Percentiles rank a stretch among this genome's conserved stretches.
Conservation (phyloP, 2,888 invertebrate genomes). For the Heliconius sara region DNA sequence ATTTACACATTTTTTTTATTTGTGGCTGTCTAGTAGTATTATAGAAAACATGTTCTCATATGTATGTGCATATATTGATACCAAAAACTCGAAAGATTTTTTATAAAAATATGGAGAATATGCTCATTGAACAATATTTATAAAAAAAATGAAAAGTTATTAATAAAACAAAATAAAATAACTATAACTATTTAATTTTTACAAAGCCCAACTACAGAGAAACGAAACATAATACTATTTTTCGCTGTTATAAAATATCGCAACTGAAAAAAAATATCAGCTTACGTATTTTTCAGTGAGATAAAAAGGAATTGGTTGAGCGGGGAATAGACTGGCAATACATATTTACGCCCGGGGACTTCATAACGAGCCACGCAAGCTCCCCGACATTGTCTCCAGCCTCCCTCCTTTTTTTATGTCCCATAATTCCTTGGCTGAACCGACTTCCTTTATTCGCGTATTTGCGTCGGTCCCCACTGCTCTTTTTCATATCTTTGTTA, state of each 20-base stretch:
- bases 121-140: no score
- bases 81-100: no score
- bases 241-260: background rate
- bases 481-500: slow-evolving; percentile 68
- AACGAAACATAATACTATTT: background rate
- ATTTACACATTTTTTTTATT: background rate
- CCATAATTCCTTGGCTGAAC: slow-evolving; percentile 62
- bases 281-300: slow-evolving; percentile 26
- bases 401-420: slow-evolving; percentile 54
- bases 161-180: no score
- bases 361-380: slow-evolving; percentile 58
- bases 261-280: background rate
- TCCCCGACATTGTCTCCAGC: slow-evolving; percentile 58
- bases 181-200: background rate
- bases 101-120: no score
- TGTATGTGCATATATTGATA: background rate
- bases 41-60: no score
- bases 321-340: slow-evolving; percentile 39
- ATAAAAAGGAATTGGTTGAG: slow-evolving; percentile 34
- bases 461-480: slow-evolving; percentile 64
- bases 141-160: no score
- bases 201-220: background rate
- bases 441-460: slow-evolving; percentile 63
- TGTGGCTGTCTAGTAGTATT: background rate
- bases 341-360: slow-evolving; percentile 52